Base-by-base conservation (phyloP, 2,888 invertebrate species). In the Operophtera brumata region DNA sequence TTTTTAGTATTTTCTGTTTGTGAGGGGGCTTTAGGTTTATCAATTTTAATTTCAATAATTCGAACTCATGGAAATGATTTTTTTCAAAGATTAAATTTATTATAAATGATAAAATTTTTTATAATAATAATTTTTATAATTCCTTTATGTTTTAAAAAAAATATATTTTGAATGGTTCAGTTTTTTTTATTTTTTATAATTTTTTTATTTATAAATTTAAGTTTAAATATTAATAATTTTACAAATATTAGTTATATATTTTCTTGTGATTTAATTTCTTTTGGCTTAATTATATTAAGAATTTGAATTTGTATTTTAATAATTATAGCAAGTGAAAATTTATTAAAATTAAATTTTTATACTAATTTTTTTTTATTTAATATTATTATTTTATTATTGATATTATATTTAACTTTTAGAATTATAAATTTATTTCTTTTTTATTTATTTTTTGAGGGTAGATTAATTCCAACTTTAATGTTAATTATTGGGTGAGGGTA, bases 371-470 rank as follows among this genome's bases (percentile, higher is more conserved):
- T 92, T 91, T 74, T 86, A 70, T 78, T 92, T 66, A 83, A 91
- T 78, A 57, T 92, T 70, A 58, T 91, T 66, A 62, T 91, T 62
- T 86, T 93, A 77, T 73, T 92, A 74, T 62, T 92, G 67, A 82
- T 91, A 70, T 90, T 93, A 80, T 76, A 83, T 82, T 65, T 92
- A 67, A 91, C 90, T 77, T 93, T 94, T 92, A 83, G 77, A 53
- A 75, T 80, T 6, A 77, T 89, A 76, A 92, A 91, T 91, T 84
- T 93, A 75, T 87, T 94, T 85, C 67, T 91, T 70, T 94, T 94
- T 92, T 94, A 93, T 92, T 84, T 94, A 79, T 93, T 92, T 91
- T 94, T 94, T 93, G 94, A 94, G 55, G 79, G 88, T 2, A 93
- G 93, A 2, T 87, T 94, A 81, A 92, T 94, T 84, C 94, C 93